Conservation (phyloP, 2,797 vertebrate genomes). For the Spinus pinus region DNA sequence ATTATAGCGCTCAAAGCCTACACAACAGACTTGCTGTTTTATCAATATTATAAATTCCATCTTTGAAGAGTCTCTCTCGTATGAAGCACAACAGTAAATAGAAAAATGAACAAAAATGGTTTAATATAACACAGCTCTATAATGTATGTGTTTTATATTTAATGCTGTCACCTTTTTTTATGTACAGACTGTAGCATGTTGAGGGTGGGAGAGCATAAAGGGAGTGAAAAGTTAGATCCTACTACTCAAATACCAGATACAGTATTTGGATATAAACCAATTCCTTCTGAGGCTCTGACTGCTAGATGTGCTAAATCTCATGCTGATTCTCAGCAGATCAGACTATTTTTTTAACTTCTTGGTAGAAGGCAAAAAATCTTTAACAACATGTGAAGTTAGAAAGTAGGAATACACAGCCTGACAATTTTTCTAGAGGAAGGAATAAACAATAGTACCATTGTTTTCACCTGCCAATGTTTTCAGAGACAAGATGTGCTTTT, state of each 20-base stretch:
- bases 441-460: background rate
- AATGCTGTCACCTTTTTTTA: background rate
- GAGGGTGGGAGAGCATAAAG: constrained; percentile 16
- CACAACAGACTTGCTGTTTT: constrained; percentile 23
- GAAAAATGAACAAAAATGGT: constrained; percentile 2
- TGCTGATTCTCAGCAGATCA: background rate
- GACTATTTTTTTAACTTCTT: background rate
- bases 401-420: background rate
- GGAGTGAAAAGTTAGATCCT: background rate
- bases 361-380: background rate
- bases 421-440: background rate
- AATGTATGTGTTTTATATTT: background rate
- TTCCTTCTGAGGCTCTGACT: background rate
- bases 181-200: constrained; percentile 1
- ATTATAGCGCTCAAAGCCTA: constrained; percentile 22
- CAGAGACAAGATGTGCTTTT: background rate
- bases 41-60: constrained; percentile 22
- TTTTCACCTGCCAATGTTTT: background rate
- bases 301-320: constrained; percentile 32
- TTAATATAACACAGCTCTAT: background rate
- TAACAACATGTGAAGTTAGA: background rate
- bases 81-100: background rate
- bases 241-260: background rate
- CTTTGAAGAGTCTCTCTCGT: background rate
- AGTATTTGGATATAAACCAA: constrained; percentile 26